Base-by-base conservation (phyloP, 2,797 vertebrate species). In the Sebastiscus tertius region DNA sequence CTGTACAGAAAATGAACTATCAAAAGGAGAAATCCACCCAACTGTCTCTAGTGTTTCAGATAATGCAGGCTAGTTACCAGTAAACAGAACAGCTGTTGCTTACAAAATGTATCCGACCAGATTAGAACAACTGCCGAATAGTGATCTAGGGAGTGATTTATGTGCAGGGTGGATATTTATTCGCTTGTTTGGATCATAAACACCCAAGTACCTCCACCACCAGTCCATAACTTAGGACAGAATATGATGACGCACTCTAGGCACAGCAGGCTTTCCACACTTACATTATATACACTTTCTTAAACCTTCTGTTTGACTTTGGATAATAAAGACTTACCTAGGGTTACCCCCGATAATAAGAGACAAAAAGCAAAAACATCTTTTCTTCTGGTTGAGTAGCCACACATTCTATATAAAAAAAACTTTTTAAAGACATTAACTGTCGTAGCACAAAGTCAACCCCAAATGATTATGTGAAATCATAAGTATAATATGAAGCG, bases 181-280 rank as follows among this genome's bases (percentile, higher is more conserved):
- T 80, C 27, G 74, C 24, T 84, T 77, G 5, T 85, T 80, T 85
- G 77, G 86, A 87, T 86, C 34, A 73, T 79, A 76, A 78, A 77
- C 54, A 80, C 58, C 79, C 52, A 66, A 83, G 59, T 74, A 66
- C 13, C 61, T 73, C 81, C 61, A 83, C 58, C 68, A 73, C 64
- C 20, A 55, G 68, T 80, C 81, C 77, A 69, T 46, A 76, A 75
- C 46, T 87, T 65, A 81, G 77, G 82, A 88, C 66, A 87, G 55
- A 81, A 72, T 70, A 86, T 77, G 82, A 80, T 59, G 71, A 75
- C 89, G 79, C 87, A 90, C 87, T 85, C 65, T 89, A 93, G 92
- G 93, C 93, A 94, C 93, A 89, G 78, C 85, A 91, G 92, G 90
- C 89, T 93, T 87, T 88, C 87, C 86, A 83, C 94, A 92, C 83